Base-by-base conservation (phyloP, 2,888 invertebrate genomes). In the Aethes cnicana region DNA sequence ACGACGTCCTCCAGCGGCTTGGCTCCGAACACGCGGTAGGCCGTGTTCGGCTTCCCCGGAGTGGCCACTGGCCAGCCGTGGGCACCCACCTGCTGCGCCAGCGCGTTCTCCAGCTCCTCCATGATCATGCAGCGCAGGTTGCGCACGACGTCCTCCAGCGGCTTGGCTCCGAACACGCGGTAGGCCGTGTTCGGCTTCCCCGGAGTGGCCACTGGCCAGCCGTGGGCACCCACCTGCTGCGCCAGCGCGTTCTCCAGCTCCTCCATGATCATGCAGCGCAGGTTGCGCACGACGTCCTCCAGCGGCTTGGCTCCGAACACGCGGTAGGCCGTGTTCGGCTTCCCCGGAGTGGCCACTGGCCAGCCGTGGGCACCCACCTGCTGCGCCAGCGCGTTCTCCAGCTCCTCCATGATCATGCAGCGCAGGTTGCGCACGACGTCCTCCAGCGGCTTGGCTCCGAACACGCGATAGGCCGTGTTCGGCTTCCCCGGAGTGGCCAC, bases 1-100 rank as follows among this genome's bases (percentile, higher is more conserved):
- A 98, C 96, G 60, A 98, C 98, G 91, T 97, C 97, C 87, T 98
- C 98, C 12, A 98, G 89, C 6, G 98, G 98, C 84, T 98, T 98
- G 56, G 98, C 98, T 14, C 98, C 96, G 80, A 98, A 98, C 62
- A 98, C 98, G 84, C 98, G 97, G 88, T 97, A 98, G 76, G 97
- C 97, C 53, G 97, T 97, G 86, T 96, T 96, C 61, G 97, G 96
- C 87, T 98, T 98, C 41, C 98, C 98, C 0, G n/a, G n/a, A n/a
- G n/a, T n/a, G n/a, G n/a, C n/a, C n/a, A n/a, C n/a, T n/a, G n/a
- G 6, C 14, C n/a, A 20, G 17, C 18, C 37, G 32, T 53, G 54
- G 56, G 61, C 68, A n/a, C n/a, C n/a, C 77, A 88, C 88, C 88
- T 98, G 98, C 72, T 97, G 97, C 5, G 97, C 97, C 57, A 98